Evolutionary conservation across 2,113 vertebrate genomes (phyloP).

Genomic region (Vidua macroura): DNA sequence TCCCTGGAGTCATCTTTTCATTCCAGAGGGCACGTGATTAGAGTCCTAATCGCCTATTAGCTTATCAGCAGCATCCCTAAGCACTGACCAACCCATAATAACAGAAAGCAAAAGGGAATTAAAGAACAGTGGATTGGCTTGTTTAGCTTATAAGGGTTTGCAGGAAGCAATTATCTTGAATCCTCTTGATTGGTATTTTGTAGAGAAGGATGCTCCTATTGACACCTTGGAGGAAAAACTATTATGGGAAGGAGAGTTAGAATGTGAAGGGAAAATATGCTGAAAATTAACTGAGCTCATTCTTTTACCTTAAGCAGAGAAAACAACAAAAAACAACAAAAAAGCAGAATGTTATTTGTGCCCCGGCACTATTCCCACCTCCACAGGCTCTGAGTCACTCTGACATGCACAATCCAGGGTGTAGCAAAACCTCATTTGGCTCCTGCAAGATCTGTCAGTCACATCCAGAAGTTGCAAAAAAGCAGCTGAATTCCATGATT

Average conservation of each 20-base stretch:
- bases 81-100: neutral
- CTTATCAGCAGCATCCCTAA: neutral
- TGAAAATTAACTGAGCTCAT: neutral
- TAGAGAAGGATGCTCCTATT: neutral
- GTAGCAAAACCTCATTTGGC: neutral
- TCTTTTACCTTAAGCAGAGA: neutral
- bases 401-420: neutral
- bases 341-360: neutral
- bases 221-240: neutral
- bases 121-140: neutral
- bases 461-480: neutral
- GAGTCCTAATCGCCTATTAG: neutral
- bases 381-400: conserved; percentile 7
- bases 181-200: neutral
- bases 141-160: neutral
- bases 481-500: neutral
- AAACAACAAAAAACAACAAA: neutral
- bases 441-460: neutral
- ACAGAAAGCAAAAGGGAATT: neutral
- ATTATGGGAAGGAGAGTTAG: neutral
- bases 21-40: neutral
- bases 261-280: neutral
- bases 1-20: neutral
- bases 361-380: neutral
- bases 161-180: neutral